A percentile compares a stretch with the other conserved stretches of the same genome.
Conservation (phyloP, 2,113 vertebrate species). For the Dinomys branickii region DNA sequence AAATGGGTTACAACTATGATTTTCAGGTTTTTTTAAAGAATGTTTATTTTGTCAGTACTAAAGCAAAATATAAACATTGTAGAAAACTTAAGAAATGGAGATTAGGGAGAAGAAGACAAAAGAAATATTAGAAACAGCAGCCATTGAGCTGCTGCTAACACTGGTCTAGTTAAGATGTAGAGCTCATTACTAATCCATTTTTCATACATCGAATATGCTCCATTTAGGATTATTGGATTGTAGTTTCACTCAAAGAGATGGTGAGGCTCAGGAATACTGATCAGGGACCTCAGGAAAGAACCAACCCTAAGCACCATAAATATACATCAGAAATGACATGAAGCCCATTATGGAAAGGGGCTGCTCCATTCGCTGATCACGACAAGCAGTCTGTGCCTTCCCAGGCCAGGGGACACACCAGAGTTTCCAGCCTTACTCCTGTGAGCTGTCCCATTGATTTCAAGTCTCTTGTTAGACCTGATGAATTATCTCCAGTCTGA, state of each 20-base stretch:
- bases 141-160: not conserved
- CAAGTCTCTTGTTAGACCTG: conserved; percentile 7
- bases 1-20: not conserved
- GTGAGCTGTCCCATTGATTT: not conserved
- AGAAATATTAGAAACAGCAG: not conserved
- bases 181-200: not conserved
- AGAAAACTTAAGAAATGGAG: not conserved
- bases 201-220: not conserved
- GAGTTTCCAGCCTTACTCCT: not conserved
- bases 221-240: not conserved
- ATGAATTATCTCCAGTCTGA: conserved; percentile 28
- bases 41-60: not conserved
- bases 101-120: not conserved
- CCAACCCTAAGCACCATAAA: not conserved
- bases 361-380: not conserved
- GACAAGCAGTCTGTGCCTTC: no score
- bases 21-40: conserved; percentile 13
- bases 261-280: not conserved
- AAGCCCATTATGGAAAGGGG: not conserved
- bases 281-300: not conserved
- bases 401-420: accelerated
- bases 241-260: not conserved
- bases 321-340: not conserved
- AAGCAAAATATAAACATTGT: not conserved
- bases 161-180: not conserved